These are phyloP conservation scores for Cacatua alba DNA, from an alignment of 2,113 vertebrate species.

Conservation along the genomic window DNA sequence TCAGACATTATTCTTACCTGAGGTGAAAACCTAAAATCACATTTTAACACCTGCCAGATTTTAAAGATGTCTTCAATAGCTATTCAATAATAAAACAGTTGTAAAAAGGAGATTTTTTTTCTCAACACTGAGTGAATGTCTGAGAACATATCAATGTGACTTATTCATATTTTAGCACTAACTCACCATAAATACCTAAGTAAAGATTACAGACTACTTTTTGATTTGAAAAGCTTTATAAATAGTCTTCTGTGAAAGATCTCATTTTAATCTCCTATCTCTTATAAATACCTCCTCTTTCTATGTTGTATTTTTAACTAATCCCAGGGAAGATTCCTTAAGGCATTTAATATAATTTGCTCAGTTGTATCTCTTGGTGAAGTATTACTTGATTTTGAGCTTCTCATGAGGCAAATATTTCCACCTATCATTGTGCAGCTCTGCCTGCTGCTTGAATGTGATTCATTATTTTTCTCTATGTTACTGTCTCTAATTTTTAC, in stretches of 20 bases:
- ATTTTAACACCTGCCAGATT: not conserved
- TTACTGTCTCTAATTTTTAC: slow-evolving; percentile 42
- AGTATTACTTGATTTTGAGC: slow-evolving; percentile 43
- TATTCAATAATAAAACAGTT: not conserved
- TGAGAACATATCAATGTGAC: not conserved
- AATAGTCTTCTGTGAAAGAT: not conserved
- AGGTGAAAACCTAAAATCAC: not conserved
- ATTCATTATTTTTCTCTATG: slow-evolving; percentile 51
- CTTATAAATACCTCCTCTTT: not conserved
- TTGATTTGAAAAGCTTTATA: slow-evolving; percentile 16
- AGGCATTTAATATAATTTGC: slow-evolving; percentile 40
- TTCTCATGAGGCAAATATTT: slow-evolving; percentile 38
- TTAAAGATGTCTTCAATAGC: not conserved
- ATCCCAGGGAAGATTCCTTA: slow-evolving; percentile 47
- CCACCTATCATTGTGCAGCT: slow-evolving; percentile 26
- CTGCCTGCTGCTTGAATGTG: slow-evolving; percentile 55
- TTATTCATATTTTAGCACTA: not conserved
- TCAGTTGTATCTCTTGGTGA: slow-evolving; percentile 36
- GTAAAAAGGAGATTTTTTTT: not conserved
- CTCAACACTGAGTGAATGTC: not conserved
- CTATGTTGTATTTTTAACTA: slow-evolving; percentile 18
- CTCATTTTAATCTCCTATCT: not conserved
- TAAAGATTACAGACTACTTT: not conserved
- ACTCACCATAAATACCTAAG: not conserved
- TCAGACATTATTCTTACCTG: not conserved